Conservation (phyloP, 2,888 invertebrate genomes). For the Polia nebulosa region DNA sequence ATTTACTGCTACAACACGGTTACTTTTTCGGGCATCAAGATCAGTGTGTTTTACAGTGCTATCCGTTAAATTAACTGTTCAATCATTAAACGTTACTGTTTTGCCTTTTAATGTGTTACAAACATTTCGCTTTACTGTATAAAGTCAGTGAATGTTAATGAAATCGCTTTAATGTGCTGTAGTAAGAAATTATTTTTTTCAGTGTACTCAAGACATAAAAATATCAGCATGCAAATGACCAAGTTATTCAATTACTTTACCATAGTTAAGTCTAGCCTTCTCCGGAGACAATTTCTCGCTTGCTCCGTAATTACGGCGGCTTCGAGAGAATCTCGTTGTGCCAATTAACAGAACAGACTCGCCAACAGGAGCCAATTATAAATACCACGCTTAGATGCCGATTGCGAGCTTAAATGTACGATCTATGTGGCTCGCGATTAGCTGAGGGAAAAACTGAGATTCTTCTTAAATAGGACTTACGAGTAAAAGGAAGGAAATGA, state of each 20-base stretch:
- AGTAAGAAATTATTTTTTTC: too few species aligned
- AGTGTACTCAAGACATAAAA: conserved; percentile 9
- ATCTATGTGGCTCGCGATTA: conserved; percentile 26
- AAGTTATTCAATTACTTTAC: conserved; percentile 54
- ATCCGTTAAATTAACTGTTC: too few species aligned
- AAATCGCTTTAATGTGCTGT: too few species aligned
- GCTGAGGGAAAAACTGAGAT: conserved; percentile 35
- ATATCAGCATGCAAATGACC: conserved; percentile 30
- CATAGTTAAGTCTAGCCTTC: conserved; percentile 30
- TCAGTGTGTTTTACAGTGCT: too few species aligned
- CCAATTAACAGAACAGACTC: conserved; percentile 73
- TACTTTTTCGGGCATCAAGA: too few species aligned
- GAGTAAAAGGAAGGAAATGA: conserved; percentile 43
- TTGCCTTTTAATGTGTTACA: too few species aligned
- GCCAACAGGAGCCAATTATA: conserved; percentile 72
- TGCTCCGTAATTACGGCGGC: conserved; percentile 66
- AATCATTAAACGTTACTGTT: too few species aligned
- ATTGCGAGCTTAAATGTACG: conserved; percentile 52
- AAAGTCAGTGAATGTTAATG: too few species aligned
- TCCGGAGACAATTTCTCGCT: conserved; percentile 65
- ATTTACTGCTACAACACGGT: too few species aligned
- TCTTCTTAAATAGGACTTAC: conserved; percentile 32
- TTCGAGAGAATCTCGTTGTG: conserved; percentile 71
- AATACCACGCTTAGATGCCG: conserved; percentile 65
- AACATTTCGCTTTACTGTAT: too few species aligned